phyloP scores from a whole-genome alignment of 2,888 invertebrate species.

The Sialis lutaria region DNA sequence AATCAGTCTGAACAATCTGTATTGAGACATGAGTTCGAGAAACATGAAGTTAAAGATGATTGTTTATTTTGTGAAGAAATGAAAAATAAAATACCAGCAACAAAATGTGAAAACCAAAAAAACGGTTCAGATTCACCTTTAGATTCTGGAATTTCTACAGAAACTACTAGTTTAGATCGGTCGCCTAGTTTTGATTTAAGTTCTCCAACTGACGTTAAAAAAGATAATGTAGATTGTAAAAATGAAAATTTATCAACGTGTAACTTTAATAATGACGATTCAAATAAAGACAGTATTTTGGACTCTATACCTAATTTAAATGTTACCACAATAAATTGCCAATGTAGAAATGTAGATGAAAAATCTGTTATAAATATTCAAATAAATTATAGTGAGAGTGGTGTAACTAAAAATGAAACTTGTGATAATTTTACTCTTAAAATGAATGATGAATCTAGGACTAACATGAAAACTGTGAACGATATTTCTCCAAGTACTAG shows the following conservation, averaged over 20 bases:
- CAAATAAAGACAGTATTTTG: not conserved
- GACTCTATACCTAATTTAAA: conserved; percentile 24
- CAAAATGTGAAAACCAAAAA: not conserved
- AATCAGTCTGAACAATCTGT: conserved; percentile 11
- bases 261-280: not conserved
- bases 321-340: conserved; percentile 10
- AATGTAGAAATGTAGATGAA: conserved; percentile 2
- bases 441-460: not conserved
- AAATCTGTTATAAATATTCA: conserved; percentile 4
- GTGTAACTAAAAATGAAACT: conserved; percentile 1
- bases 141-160: conserved; percentile 56
- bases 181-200: conserved; percentile 37
- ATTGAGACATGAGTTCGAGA: conserved; percentile 6
- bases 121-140: conserved; percentile 20
- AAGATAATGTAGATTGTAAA: not conserved
- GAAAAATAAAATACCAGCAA: conserved; percentile 6
- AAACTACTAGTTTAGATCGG: conserved; percentile 50
- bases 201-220: conserved; percentile 1
- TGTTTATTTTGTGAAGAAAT: conserved; percentile 5
- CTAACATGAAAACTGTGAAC: not conserved
- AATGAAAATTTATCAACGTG: conserved; percentile 14
- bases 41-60: conserved; percentile 9
- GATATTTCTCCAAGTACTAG: conserved; percentile 3
- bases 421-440: not conserved
- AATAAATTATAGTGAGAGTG: conserved; percentile 3